Percentiles rank a stretch among this genome's conserved stretches.
Evolutionary conservation across 2,888 invertebrate genomes (phyloP).

Genomic region (Apotomis betuletana): DNA sequence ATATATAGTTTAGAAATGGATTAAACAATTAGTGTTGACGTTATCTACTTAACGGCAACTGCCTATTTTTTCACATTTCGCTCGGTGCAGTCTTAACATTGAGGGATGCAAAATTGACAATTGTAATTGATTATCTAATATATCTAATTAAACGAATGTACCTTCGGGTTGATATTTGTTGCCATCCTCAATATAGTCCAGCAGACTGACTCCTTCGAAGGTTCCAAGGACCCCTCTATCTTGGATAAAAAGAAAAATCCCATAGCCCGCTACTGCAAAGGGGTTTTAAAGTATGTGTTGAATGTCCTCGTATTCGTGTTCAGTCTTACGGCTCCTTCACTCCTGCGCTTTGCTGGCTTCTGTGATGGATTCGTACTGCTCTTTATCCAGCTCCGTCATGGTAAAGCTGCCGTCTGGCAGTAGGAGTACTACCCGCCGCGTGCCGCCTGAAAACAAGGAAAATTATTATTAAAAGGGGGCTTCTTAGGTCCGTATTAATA

Average conservation of each 20-base stretch:
- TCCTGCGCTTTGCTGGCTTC: constrained; percentile 84
- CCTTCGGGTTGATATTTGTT: not conserved
- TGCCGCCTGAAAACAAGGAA: constrained; percentile 85
- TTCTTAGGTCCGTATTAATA: too few species aligned
- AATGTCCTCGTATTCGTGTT: not conserved
- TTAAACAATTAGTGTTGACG: too few species aligned
- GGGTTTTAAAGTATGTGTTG: not conserved
- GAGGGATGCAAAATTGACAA: too few species aligned
- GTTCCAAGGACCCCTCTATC: not conserved
- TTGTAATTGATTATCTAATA: too few species aligned
- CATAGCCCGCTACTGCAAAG: not conserved
- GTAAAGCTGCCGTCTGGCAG: constrained; percentile 93
- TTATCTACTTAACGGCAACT: too few species aligned
- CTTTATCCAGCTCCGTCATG: constrained; percentile 94
- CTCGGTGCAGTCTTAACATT: too few species aligned
- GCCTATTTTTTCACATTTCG: too few species aligned
- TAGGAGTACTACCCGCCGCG: constrained; percentile 91
- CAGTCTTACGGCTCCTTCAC: constrained; percentile 50
- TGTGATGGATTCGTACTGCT: constrained; percentile 89
- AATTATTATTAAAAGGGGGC: not conserved
- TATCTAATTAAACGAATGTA: not conserved
- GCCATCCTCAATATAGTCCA: too few species aligned
- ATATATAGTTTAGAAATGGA: too few species aligned
- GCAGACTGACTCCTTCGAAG: too few species aligned
- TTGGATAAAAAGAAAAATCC: not conserved